These are phyloP conservation scores for Lissocephala sabroskyi DNA, from an alignment of 2,888 invertebrate genomes.

Conservation along the genomic window DNA sequence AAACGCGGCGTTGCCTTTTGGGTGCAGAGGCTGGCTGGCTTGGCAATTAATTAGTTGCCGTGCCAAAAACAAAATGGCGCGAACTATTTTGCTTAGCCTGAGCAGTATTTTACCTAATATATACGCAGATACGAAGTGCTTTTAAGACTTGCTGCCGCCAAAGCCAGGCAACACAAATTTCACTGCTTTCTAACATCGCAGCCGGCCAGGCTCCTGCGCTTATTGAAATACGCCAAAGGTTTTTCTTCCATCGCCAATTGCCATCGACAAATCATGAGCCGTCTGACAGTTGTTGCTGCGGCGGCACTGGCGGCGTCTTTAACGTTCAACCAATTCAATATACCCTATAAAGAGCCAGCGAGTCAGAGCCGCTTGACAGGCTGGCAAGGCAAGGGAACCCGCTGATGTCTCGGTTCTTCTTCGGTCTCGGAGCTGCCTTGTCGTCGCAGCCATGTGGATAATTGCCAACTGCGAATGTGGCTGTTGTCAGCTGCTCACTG, in stretches of 20 bases:
- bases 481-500: neutral
- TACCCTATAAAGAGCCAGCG: no score
- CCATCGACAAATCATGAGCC: conserved; percentile 46
- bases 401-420: neutral
- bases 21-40: neutral
- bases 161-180: conserved; percentile 40
- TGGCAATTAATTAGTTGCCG: conserved; percentile 47
- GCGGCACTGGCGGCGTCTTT: neutral
- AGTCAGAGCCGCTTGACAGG: neutral
- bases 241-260: conserved; percentile 25
- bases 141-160: conserved; percentile 40
- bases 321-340: no score
- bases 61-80: conserved; percentile 31
- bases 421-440: no score
- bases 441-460: conserved; percentile 43
- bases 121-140: conserved; percentile 7
- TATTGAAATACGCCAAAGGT: conserved; percentile 57
- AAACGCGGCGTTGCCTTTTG: no score
- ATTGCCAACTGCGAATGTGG: conserved; percentile 33
- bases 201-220: conserved; percentile 27
- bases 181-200: conserved; percentile 57
- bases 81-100: conserved; percentile 1
- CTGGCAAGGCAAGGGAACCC: neutral
- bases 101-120: neutral
- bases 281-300: conserved; percentile 19